These are phyloP conservation scores for Tringa solitaria DNA, from an alignment of 2,113 vertebrate species.

Conservation along the genomic window DNA sequence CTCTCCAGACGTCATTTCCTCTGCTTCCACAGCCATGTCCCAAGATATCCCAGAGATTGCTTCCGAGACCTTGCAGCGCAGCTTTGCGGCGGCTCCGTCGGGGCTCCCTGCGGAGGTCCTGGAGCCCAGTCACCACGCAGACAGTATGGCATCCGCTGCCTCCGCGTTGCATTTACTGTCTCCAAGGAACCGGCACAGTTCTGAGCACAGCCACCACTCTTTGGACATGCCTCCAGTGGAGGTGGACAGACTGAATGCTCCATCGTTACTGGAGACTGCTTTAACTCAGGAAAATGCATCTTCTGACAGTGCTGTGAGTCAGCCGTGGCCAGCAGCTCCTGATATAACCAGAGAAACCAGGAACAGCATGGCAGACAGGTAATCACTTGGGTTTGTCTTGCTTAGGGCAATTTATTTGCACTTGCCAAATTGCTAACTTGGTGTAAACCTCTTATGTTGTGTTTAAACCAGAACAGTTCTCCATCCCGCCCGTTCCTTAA, in stretches of 20 bases:
- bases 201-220: constrained; percentile 79
- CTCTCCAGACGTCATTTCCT: constrained; percentile 97
- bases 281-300: constrained; percentile 84
- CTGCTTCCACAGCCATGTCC: constrained; percentile 93
- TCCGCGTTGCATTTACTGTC: constrained; percentile 90
- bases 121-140: constrained; percentile 74
- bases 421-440: not conserved
- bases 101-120: constrained; percentile 65
- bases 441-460: not conserved
- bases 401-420: not conserved
- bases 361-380: constrained; percentile 84
- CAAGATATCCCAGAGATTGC: constrained; percentile 97
- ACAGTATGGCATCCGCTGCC: constrained; percentile 94
- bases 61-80: constrained; percentile 87
- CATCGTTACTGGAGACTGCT: constrained; percentile 86
- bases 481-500: not conserved
- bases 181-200: constrained; percentile 72
- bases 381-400: not conserved
- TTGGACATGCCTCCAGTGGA: constrained; percentile 81
- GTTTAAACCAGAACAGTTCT: not conserved
- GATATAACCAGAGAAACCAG: constrained; percentile 97
- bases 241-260: constrained; percentile 83
- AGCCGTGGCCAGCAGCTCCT: constrained; percentile 93
- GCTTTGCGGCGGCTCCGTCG: constrained; percentile 61
- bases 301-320: constrained; percentile 76